phyloP scores from a whole-genome alignment of 2,888 invertebrate species.

The Drosophila planitibia region DNA sequence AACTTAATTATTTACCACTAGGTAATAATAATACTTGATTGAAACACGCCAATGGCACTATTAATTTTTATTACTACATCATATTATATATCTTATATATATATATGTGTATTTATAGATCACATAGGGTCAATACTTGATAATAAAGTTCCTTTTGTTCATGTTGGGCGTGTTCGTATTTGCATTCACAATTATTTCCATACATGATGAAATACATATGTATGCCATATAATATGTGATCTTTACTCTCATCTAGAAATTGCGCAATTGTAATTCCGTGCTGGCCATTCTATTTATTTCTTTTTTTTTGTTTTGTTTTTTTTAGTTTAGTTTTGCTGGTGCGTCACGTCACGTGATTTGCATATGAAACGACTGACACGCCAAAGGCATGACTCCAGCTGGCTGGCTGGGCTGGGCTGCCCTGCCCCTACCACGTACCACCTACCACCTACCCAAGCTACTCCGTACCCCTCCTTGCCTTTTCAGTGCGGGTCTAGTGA shows the following conservation, averaged over 20 bases:
- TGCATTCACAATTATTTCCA: constrained; percentile 19
- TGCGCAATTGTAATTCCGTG: constrained; percentile 67
- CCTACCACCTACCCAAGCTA: too few relatives aligned
- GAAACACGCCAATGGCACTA: neutral
- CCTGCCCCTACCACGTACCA: neutral
- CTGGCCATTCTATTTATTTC: constrained; percentile 45
- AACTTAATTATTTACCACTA: neutral
- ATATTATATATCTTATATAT: neutral
- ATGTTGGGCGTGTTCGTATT: constrained; percentile 9
- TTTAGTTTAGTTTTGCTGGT: constrained; percentile 28
- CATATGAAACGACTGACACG: constrained; percentile 67
- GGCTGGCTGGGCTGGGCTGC: neutral
- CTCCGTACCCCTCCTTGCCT: neutral
- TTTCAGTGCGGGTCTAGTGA: neutral
- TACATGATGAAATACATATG: neutral
- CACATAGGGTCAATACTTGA: neutral
- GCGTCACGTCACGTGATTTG: constrained; percentile 66
- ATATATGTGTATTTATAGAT: neutral
- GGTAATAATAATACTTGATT: neutral
- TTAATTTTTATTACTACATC: neutral
- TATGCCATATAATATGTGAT: constrained; percentile 32
- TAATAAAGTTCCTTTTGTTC: neutral
- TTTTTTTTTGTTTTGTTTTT: constrained; percentile 4
- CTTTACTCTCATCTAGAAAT: constrained; percentile 58
- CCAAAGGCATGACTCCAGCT: constrained; percentile 21